Evolutionary conservation across 2,797 vertebrate species (phyloP).

Genomic region (Falco concolor): DNA sequence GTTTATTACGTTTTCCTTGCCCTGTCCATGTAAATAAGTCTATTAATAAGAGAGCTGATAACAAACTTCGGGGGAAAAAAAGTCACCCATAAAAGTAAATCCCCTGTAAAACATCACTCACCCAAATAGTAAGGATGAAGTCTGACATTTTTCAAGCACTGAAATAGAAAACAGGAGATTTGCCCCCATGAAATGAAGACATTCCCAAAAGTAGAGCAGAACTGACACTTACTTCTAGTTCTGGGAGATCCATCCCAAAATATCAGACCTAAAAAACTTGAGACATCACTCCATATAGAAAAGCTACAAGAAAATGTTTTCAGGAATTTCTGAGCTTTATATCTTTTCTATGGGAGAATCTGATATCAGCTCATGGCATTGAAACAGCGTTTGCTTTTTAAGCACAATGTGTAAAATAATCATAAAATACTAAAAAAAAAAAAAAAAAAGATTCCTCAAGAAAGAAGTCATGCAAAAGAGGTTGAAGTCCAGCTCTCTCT

Average conservation of each 20-base stretch:
- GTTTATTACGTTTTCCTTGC: not conserved
- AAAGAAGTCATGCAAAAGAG: not conserved
- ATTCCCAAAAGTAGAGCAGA: slow-evolving; percentile 39
- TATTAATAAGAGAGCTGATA: not conserved
- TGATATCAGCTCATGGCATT: not conserved
- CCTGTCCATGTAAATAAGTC: not conserved
- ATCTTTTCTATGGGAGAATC: not conserved
- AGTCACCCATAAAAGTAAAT: not conserved
- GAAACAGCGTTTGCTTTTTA: not conserved
- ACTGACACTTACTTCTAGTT: slow-evolving; percentile 37
- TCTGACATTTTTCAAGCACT: not conserved
- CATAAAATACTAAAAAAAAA: not conserved
- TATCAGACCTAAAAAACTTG: slow-evolving; percentile 58
- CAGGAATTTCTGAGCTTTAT: not conserved
- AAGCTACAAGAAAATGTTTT: not conserved
- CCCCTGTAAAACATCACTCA: not conserved
- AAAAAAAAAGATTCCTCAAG: not conserved
- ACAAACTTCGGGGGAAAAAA: not conserved
- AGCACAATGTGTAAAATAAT: not conserved
- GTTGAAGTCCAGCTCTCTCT: not conserved
- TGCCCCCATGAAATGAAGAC: not conserved
- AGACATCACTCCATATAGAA: not conserved
- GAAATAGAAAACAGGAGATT: not conserved
- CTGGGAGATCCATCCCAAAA: slow-evolving; percentile 33
- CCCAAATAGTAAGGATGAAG: not conserved